phyloP scores from a whole-genome alignment of 2,888 invertebrate species.

The Lordiphosa andalusiaca region DNA sequence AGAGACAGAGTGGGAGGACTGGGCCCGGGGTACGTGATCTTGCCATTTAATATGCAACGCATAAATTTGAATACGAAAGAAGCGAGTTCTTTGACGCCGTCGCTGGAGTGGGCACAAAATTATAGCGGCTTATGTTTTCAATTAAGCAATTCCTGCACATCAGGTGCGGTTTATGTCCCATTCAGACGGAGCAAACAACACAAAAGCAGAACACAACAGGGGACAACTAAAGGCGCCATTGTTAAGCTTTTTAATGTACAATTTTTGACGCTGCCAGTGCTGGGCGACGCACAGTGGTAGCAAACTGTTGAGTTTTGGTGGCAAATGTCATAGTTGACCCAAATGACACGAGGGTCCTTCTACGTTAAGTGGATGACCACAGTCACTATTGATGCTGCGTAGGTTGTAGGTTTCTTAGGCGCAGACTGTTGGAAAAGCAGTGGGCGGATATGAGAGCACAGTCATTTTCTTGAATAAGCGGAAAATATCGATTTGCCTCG shows the following conservation, averaged over 20 bases:
- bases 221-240: slow-evolving; percentile 40
- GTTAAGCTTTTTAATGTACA: slow-evolving; percentile 64
- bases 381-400: too few relatives aligned
- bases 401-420: too few relatives aligned
- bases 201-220: slow-evolving; percentile 4
- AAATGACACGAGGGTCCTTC: too few relatives aligned
- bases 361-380: too few relatives aligned
- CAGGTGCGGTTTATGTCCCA: slow-evolving; percentile 67
- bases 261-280: slow-evolving; percentile 20
- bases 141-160: slow-evolving; percentile 71
- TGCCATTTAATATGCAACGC: slow-evolving; percentile 56
- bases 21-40: slow-evolving; percentile 31
- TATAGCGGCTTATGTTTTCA: slow-evolving; percentile 73
- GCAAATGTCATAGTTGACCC: too few relatives aligned
- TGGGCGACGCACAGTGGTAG: slow-evolving; percentile 9
- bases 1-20: not conserved
- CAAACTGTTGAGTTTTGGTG: too few relatives aligned
- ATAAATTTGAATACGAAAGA: slow-evolving; percentile 66
- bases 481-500: too few relatives aligned
- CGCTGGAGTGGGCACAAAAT: slow-evolving; percentile 39
- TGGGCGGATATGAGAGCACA: too few relatives aligned
- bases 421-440: too few relatives aligned
- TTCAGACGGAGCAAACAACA: slow-evolving; percentile 36
- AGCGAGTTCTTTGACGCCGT: slow-evolving; percentile 33
- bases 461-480: too few relatives aligned